Evolutionary conservation across 2,888 invertebrate genomes (phyloP).

Genomic region (Phania funesta): DNA sequence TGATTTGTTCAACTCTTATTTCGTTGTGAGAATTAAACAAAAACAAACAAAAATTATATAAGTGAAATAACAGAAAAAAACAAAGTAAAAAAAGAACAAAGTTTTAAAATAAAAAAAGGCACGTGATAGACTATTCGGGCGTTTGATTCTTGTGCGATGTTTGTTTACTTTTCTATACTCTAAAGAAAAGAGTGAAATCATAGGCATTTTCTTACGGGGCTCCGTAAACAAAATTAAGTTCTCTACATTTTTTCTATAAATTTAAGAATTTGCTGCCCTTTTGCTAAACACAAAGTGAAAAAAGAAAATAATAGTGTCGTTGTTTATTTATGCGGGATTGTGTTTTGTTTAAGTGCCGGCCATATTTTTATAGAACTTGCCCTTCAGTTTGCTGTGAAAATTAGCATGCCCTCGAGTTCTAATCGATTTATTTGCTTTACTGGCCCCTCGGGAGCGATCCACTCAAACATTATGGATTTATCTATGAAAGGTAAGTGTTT

Average conservation of each 20-base stretch:
- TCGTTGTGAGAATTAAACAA: neutral
- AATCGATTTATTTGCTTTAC: conserved; percentile 5
- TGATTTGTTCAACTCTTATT: conserved; percentile 7
- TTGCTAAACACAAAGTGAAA: neutral
- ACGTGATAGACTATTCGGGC: conserved; percentile 24
- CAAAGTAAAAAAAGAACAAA: too few relatives aligned
- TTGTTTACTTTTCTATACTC: neutral
- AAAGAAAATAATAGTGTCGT: too few relatives aligned
- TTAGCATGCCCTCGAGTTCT: conserved; percentile 34
- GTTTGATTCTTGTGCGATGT: neutral
- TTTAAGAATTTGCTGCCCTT: neutral
- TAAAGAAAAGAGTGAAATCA: neutral
- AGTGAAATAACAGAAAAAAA: conserved; percentile 13
- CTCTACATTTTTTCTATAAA: too few relatives aligned
- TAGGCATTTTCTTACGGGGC: neutral
- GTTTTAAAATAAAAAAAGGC: neutral
- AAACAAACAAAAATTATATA: conserved; percentile 41
- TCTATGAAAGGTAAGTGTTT: conserved; percentile 75
- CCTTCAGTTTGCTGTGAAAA: neutral
- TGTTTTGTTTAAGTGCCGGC: conserved; percentile 3
- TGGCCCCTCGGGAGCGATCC: conserved; percentile 3
- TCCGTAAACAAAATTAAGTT: too few relatives aligned
- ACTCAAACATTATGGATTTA: conserved; percentile 75
- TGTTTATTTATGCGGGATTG: neutral
- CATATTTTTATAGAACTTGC: neutral